phyloP scores from a whole-genome alignment of 2,797 vertebrate species.

The Iguana delicatissima region DNA sequence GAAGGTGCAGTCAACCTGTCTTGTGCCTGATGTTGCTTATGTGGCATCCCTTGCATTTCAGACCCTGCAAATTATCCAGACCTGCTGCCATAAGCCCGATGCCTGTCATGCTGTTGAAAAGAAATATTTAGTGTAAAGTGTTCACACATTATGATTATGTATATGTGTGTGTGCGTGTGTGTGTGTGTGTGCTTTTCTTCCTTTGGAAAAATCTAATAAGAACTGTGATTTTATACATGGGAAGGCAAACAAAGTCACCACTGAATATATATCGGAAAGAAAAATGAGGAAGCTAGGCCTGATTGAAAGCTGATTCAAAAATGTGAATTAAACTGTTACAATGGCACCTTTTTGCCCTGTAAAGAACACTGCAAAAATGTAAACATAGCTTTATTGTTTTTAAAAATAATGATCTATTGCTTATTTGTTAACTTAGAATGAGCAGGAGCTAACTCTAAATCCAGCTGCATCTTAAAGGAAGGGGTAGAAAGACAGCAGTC shows the following conservation, averaged over 20 bases:
- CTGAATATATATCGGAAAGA: conserved; percentile 37
- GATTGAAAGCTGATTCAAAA: conserved; percentile 52
- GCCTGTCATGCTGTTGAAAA: conserved; percentile 78
- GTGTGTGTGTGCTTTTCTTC: conserved; percentile 47
- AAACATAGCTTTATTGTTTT: conserved; percentile 4
- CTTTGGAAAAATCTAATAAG: conserved; percentile 52
- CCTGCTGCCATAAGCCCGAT: conserved; percentile 66
- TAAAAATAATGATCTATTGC: neutral
- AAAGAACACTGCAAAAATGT: neutral
- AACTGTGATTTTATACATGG: conserved; percentile 53
- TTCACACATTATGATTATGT: conserved; percentile 62
- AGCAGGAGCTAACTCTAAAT: conserved; percentile 41
- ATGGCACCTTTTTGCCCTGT: conserved; percentile 4
- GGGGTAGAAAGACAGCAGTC: conserved; percentile 7
- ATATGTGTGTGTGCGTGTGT: conserved; percentile 22
- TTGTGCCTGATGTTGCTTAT: conserved; percentile 69
- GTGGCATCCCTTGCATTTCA: conserved; percentile 65
- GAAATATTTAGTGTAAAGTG: conserved; percentile 76
- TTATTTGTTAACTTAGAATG: neutral
- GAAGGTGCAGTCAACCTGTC: conserved; percentile 59
- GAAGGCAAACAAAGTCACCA: conserved; percentile 45
- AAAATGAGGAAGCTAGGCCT: conserved; percentile 43
- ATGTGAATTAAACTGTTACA: neutral
- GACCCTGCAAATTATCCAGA: conserved; percentile 59
- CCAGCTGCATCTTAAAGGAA: conserved; percentile 46